Evolutionary conservation across 1,140 invertebrate genomes (phyloP).

Genomic region (Microplitis mediator): DNA sequence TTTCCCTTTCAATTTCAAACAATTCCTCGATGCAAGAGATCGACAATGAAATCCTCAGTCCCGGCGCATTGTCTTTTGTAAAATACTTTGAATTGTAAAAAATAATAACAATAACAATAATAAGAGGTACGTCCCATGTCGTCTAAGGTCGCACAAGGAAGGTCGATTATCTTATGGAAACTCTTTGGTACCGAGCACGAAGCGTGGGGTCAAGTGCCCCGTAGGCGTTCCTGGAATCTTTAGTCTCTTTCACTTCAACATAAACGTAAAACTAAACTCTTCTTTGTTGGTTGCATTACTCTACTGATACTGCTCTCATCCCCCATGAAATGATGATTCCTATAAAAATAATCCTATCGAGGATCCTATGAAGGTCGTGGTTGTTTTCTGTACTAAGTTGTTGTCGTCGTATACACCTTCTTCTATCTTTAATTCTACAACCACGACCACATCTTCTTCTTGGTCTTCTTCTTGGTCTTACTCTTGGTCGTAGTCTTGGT

Average conservation of each 20-base stretch:
- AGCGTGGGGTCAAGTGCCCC: conserved; percentile 41
- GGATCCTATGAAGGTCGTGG: conserved; percentile 38
- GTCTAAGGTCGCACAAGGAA: conserved; percentile 32
- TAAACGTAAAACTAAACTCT: background rate
- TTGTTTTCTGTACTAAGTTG: background rate
- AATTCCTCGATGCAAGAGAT: background rate
- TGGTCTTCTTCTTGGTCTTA: background rate
- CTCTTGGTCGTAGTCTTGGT: background rate
- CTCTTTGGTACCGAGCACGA: conserved; percentile 12
- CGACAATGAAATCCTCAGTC: conserved; percentile 2
- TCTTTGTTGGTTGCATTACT: background rate
- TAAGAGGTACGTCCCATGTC: conserved; percentile 3
- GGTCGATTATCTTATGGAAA: conserved; percentile 33
- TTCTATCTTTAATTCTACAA: conserved; percentile 3
- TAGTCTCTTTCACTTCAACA: too few species aligned
- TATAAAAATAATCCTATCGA: conserved; percentile 40
- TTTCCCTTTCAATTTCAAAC: too few species aligned
- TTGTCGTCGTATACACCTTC: conserved; percentile 5
- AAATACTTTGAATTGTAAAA: background rate
- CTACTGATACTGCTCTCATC: background rate
- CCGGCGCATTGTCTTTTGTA: background rate
- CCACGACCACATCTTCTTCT: background rate
- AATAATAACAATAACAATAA: too few species aligned
- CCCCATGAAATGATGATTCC: background rate
- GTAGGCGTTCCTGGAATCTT: conserved; percentile 51